Evolutionary conservation across 2,113 vertebrate genomes (phyloP).

Genomic region (Mola mola): DNA sequence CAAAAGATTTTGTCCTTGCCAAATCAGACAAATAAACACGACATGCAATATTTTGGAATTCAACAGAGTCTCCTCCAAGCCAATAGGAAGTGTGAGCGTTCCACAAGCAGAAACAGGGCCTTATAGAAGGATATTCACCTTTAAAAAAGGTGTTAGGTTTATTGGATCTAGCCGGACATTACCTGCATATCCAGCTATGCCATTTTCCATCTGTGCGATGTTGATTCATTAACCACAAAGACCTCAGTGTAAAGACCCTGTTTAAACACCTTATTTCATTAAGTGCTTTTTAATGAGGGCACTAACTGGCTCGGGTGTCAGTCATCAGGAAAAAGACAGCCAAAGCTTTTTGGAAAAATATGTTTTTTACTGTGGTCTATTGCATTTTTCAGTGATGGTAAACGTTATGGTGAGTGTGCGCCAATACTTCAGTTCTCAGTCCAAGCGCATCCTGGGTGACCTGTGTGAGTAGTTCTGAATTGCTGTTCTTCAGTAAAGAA

Average conservation of each 20-base stretch:
- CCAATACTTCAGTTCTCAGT: slow-evolving; percentile 35
- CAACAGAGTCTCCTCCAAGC: slow-evolving; percentile 32
- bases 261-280: slow-evolving; percentile 79
- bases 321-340: slow-evolving; percentile 59
- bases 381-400: slow-evolving; percentile 49
- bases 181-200: slow-evolving; percentile 66
- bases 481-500: slow-evolving; percentile 22
- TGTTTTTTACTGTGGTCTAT: slow-evolving; percentile 52
- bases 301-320: slow-evolving; percentile 71
- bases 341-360: slow-evolving; percentile 54
- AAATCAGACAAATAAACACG: slow-evolving; percentile 55
- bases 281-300: slow-evolving; percentile 74
- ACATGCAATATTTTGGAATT: slow-evolving; percentile 52
- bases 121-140: slow-evolving; percentile 60
- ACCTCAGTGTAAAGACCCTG: slow-evolving; percentile 64
- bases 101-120: slow-evolving; percentile 49
- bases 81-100: slow-evolving; percentile 65
- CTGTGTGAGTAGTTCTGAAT: slow-evolving; percentile 20
- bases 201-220: slow-evolving; percentile 57
- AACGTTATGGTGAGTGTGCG: slow-evolving; percentile 39
- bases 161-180: slow-evolving; percentile 71
- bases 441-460: slow-evolving; percentile 47
- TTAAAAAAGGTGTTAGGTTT: slow-evolving; percentile 72
- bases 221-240: slow-evolving; percentile 76
- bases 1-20: slow-evolving; percentile 25